phyloP scores from a whole-genome alignment of 1,140 invertebrate genomes.

The Zaprionus inermis region DNA sequence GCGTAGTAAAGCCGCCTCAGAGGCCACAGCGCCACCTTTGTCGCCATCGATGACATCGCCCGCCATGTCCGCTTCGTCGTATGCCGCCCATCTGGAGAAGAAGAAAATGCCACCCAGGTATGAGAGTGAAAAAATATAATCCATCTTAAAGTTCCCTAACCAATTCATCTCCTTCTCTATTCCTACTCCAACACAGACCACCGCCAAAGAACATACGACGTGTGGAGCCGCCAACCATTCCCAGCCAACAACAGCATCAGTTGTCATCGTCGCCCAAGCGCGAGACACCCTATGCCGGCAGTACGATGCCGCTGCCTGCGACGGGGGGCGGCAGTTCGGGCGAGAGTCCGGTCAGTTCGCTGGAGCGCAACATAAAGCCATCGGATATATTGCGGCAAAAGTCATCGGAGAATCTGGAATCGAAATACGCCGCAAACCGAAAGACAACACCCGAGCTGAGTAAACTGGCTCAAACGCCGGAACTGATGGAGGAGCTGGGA shows the following conservation, averaged over 20 bases:
- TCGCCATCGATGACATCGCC: constrained; percentile 83
- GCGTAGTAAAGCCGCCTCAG: constrained; percentile 39
- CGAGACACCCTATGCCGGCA: constrained; percentile 69
- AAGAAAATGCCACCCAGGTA: constrained; percentile 87
- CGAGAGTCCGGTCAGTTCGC: constrained; percentile 78
- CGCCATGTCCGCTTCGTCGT: constrained; percentile 84
- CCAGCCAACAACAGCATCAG: constrained; percentile 61
- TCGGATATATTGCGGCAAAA: constrained; percentile 82
- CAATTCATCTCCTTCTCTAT: too few species aligned
- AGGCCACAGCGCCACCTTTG: constrained; percentile 74
- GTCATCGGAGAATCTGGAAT: constrained; percentile 78
- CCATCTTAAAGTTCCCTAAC: too few species aligned
- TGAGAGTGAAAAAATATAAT: constrained; percentile 15
- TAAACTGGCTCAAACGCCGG: constrained; percentile 74
- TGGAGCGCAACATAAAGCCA: constrained; percentile 83
- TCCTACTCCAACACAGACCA: constrained; percentile 84
- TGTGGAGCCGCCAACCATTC: constrained; percentile 86
- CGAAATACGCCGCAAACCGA: constrained; percentile 68
- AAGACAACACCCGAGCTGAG: constrained; percentile 81
- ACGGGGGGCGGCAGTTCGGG: constrained; percentile 51
- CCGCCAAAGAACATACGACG: constrained; percentile 87
- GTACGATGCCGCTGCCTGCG: constrained; percentile 67
- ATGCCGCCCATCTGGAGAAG: constrained; percentile 83
- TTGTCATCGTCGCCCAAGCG: constrained; percentile 79
- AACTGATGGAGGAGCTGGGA: constrained; percentile 80